These are phyloP conservation scores for Lerista edwardsae DNA, from an alignment of 2,797 vertebrate species.

Conservation along the genomic window DNA sequence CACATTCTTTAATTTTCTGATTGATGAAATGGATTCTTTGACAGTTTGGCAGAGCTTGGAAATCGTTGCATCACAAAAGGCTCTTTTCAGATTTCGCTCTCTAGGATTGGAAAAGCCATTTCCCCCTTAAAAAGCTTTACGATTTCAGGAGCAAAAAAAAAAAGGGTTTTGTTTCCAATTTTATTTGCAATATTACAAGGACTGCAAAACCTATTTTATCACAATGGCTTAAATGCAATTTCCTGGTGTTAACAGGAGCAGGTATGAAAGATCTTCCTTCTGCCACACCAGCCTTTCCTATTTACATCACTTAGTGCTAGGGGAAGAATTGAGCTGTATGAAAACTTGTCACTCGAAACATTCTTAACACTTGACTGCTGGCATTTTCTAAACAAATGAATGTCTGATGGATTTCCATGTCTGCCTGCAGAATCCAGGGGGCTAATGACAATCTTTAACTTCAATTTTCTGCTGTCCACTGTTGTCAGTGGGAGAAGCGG, in stretches of 20 bases:
- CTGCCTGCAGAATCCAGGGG: conserved; percentile 14
- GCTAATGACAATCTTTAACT: conserved; percentile 41
- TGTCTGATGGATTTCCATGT: neutral
- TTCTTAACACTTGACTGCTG: conserved; percentile 54
- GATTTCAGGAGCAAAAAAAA: conserved; percentile 60
- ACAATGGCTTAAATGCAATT: conserved; percentile 56
- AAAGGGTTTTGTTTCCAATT: conserved; percentile 62
- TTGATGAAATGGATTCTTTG: conserved; percentile 83
- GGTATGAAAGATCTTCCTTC: conserved; percentile 60
- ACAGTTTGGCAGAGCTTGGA: conserved; percentile 78
- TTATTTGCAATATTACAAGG: conserved; percentile 58
- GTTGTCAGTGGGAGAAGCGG: neutral
- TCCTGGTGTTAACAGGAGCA: conserved; percentile 63
- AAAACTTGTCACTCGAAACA: conserved; percentile 36
- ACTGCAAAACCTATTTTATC: conserved; percentile 28
- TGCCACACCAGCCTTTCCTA: conserved; percentile 56
- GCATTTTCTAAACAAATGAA: conserved; percentile 53
- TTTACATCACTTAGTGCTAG: conserved; percentile 51
- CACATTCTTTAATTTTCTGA: conserved; percentile 80
- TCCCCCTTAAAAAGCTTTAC: conserved; percentile 67
- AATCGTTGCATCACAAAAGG: conserved; percentile 74
- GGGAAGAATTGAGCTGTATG: conserved; percentile 43
- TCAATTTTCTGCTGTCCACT: conserved; percentile 29
- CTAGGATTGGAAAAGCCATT: conserved; percentile 68
- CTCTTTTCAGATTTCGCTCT: conserved; percentile 62